These are phyloP conservation scores for Strongylocentrotus purpuratus DNA, from an alignment of 35 echinoderm and acorn worm genomes.

Conservation along the genomic window DNA sequence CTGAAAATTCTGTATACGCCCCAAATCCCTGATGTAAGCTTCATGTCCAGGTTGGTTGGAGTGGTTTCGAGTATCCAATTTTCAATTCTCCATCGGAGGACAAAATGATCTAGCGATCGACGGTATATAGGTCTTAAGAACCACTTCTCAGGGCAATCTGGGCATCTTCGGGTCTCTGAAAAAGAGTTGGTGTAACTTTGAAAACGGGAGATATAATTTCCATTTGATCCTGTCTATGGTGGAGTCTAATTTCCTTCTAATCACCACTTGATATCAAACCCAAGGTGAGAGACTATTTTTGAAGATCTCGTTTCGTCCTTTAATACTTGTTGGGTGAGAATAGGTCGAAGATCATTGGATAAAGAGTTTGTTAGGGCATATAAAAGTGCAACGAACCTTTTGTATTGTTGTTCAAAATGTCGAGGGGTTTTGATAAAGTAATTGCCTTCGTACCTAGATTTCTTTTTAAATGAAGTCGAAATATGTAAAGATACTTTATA, in stretches of 20 bases:
- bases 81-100: background rate
- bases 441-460: too few species aligned
- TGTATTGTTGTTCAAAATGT: background rate
- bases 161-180: background rate
- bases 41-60: background rate
- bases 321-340: background rate
- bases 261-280: background rate
- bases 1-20: too few species aligned
- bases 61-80: background rate
- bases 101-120: background rate
- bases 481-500: too few species aligned
- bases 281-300: background rate
- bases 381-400: background rate
- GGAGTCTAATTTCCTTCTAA: background rate
- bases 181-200: background rate
- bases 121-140: background rate
- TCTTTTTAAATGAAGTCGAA: too few species aligned
- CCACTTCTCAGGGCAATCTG: background rate
- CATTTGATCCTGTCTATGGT: background rate
- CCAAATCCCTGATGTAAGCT: background rate
- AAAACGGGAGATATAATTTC: background rate
- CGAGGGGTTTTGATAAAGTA: background rate
- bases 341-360: background rate
- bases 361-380: background rate
- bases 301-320: background rate